phyloP scores from a whole-genome alignment of 2,113 vertebrate species.

The Sander lucioperca region DNA sequence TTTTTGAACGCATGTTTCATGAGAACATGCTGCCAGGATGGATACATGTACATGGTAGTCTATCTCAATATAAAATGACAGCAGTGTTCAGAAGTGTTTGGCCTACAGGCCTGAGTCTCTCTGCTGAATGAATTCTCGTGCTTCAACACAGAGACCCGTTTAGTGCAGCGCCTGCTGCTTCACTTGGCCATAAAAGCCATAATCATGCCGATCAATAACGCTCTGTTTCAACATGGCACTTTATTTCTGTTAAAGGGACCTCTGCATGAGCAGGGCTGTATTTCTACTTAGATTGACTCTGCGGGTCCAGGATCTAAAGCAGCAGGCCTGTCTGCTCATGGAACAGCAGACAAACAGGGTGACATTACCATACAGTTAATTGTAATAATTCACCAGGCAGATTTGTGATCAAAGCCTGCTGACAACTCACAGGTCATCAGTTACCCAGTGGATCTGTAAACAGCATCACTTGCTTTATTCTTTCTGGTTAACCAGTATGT shows the following conservation, averaged over 20 bases:
- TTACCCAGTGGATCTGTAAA: no score
- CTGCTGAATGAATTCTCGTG: not conserved
- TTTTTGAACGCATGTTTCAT: no score
- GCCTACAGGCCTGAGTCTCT: not conserved
- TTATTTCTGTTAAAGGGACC: constrained; percentile 1
- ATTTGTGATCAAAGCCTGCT: no score
- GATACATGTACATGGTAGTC: not conserved
- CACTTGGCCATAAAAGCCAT: constrained; percentile 3
- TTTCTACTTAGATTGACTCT: not conserved
- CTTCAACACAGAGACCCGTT: not conserved
- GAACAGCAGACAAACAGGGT: not conserved
- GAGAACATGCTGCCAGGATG: no score
- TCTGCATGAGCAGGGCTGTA: not conserved
- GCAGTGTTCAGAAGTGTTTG: not conserved
- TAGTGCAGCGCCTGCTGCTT: not conserved
- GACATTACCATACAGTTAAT: not conserved
- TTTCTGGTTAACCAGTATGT: no score
- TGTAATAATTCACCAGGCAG: not conserved
- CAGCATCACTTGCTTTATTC: no score
- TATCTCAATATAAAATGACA: not conserved
- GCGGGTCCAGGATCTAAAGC: not conserved
- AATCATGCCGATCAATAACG: constrained; percentile 22
- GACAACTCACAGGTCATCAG: no score
- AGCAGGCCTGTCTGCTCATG: not conserved
- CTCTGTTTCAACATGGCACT: constrained; percentile 5